phyloP scores from a whole-genome alignment of 2,797 vertebrate genomes.

The Takifugu rubripes region DNA sequence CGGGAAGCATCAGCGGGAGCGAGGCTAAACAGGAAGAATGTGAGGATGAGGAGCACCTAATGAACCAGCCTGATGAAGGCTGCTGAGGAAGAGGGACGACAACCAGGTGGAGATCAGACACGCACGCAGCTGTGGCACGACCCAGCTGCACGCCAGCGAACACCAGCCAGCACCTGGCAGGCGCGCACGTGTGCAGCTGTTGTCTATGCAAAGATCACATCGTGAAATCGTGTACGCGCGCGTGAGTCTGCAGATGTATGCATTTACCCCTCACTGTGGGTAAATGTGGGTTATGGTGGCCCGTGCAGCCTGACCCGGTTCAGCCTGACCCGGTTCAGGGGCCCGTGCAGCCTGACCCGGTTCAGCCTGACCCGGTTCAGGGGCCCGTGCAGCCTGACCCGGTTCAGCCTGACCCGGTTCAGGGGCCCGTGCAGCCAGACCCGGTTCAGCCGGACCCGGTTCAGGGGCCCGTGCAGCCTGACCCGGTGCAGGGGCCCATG shows the following conservation, averaged over 20 bases:
- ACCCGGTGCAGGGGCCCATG: too few species aligned
- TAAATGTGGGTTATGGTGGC: slow-evolving; percentile 29
- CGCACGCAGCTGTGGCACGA: slow-evolving; percentile 58
- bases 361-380: too few species aligned
- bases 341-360: too few species aligned
- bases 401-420: too few species aligned
- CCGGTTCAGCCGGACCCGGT: too few species aligned
- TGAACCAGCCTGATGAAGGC: not conserved
- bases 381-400: too few species aligned
- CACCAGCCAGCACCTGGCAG: slow-evolving; percentile 75
- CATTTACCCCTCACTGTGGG: slow-evolving; percentile 33
- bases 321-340: too few species aligned
- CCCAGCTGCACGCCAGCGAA: slow-evolving; percentile 64
- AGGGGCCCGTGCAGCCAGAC: too few species aligned
- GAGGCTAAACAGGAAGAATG: slow-evolving; percentile 2
- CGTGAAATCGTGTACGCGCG: slow-evolving; percentile 12
- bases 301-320: too few species aligned
- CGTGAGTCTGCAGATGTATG: slow-evolving; percentile 27
- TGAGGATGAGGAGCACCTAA: slow-evolving; percentile 6
- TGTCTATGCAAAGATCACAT: slow-evolving; percentile 35
- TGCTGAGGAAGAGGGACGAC: too few species aligned
- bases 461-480: too few species aligned
- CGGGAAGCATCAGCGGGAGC: slow-evolving; percentile 17
- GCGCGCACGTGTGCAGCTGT: slow-evolving; percentile 52
- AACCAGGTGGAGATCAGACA: slow-evolving; percentile 53